A percentile compares a stretch with the other conserved stretches of the same genome.
Evolutionary conservation across 2,888 invertebrate species (phyloP).

Genomic region (Lordiphosa andalusiaca): DNA sequence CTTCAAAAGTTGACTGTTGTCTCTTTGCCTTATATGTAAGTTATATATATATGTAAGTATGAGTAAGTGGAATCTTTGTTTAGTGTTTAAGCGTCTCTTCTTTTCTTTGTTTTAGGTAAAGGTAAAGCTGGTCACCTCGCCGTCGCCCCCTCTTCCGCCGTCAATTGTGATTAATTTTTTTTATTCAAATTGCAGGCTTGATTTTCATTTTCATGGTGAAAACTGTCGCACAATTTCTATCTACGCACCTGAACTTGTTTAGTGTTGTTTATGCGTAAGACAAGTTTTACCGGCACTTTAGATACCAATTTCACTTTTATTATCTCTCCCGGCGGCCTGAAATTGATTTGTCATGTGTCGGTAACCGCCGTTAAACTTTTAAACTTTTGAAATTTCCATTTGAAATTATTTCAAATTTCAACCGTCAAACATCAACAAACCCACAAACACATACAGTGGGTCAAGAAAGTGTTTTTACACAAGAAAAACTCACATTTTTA

Average conservation of each 20-base stretch:
- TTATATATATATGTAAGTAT: too few relatives aligned
- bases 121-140: constrained; percentile 20
- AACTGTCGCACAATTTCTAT: constrained; percentile 57
- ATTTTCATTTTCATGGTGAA: constrained; percentile 39
- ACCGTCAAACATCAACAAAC: constrained; percentile 46
- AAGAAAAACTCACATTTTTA: too few relatives aligned
- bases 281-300: constrained; percentile 50
- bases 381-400: constrained; percentile 46
- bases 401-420: constrained; percentile 42
- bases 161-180: constrained; percentile 9
- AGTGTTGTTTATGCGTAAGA: constrained; percentile 21
- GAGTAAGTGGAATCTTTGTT: constrained; percentile 44
- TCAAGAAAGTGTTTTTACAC: too few relatives aligned
- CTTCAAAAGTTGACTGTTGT: constrained; percentile 3
- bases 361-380: constrained; percentile 40
- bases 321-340: constrained; percentile 7
- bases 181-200: constrained; percentile 45
- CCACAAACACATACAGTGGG: constrained; percentile 4
- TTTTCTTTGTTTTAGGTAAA: constrained; percentile 41
- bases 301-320: constrained; percentile 60
- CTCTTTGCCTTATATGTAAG: constrained; percentile 9
- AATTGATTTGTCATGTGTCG: constrained; percentile 19
- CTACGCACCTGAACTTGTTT: constrained; percentile 51
- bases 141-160: not conserved
- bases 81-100: constrained; percentile 32